Evolutionary conservation across 92 coral and sea anemone genomes (phyloP), one percentile per base, ranked within the genome.

Genomic region (Epizoanthus fatuus): DNA sequence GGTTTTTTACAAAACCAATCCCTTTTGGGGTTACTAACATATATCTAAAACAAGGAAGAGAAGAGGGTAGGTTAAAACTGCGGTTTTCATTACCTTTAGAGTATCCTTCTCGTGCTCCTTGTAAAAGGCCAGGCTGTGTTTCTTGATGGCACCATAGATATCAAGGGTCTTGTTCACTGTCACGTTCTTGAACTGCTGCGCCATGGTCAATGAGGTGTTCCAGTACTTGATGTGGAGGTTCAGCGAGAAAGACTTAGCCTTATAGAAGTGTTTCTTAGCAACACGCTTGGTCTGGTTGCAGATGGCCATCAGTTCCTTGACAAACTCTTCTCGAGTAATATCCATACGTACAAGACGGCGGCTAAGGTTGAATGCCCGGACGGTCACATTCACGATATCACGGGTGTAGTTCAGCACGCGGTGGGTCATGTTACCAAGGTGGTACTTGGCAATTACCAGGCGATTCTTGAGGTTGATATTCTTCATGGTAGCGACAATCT

Each of bases 341-440:
- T 92, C 85, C 93, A 90, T 94, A n/a, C 88, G 90, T 40, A 84
- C 68, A 5, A 94, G 90, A 35, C 90, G 77, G 79, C 86, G 84
- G 12, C 89, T 86, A 4, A 94, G 88, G 86, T 90, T 85, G 40
- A 89, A 84, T 10, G 91, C 66, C 5, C 91, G 89, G 63, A 87
- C 58, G 54, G 89, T 76, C 45, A 92, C 84, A 32, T 76, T 59
- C 42, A 85, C 52, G 51, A 94, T 74, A 40, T 85, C 87, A 54
- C 56, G 84, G 7, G 90, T 20, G 39, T 91, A 92, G 38, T 84
- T 83, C 75, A 78, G 64, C 63, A 91, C 64, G 29, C 64, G 80
- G 58, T 55, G n/a, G 56, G 91, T 84, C 22, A 82, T 72, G 38
- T 81, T 85, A 1, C 80, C 70, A 56, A 88, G 45, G 49, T 84